Evolutionary conservation across 2,113 vertebrate species (phyloP).

Genomic region (Crypturellus undulatus): DNA sequence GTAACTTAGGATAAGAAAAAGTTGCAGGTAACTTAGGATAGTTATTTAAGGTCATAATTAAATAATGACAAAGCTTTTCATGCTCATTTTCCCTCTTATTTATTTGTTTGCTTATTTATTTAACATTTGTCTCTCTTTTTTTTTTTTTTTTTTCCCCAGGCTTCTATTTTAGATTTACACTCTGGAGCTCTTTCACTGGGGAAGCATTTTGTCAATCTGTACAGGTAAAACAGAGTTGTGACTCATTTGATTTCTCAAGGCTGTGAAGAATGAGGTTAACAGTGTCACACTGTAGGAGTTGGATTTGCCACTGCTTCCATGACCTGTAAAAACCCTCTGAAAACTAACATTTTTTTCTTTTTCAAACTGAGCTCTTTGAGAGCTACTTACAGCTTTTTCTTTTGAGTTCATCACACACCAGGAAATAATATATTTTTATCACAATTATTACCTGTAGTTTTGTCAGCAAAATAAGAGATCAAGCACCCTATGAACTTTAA

Average conservation of each 20-base stretch:
- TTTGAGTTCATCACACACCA: neutral
- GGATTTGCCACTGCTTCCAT: neutral
- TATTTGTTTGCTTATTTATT: neutral
- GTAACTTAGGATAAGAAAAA: neutral
- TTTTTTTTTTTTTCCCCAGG: slow-evolving; percentile 76
- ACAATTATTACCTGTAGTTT: neutral
- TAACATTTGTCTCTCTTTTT: neutral
- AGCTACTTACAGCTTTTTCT: neutral
- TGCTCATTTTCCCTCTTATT: neutral
- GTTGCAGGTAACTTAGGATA: neutral
- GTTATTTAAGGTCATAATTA: neutral
- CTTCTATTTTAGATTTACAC: slow-evolving; percentile 95
- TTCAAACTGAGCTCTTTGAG: neutral
- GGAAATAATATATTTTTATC: neutral
- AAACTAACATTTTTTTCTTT: neutral
- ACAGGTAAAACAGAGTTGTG: slow-evolving; percentile 82
- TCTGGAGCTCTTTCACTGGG: slow-evolving; percentile 95
- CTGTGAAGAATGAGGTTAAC: neutral
- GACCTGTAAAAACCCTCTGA: neutral
- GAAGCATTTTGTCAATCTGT: slow-evolving; percentile 95
- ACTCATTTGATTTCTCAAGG: neutral
- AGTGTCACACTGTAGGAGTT: neutral
- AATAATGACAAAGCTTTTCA: slow-evolving; percentile 18
- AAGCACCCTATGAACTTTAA: neutral
- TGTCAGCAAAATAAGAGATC: neutral